Base-by-base conservation (phyloP, 2,113 vertebrate species). In the Cyprinodon brontotheroides region DNA sequence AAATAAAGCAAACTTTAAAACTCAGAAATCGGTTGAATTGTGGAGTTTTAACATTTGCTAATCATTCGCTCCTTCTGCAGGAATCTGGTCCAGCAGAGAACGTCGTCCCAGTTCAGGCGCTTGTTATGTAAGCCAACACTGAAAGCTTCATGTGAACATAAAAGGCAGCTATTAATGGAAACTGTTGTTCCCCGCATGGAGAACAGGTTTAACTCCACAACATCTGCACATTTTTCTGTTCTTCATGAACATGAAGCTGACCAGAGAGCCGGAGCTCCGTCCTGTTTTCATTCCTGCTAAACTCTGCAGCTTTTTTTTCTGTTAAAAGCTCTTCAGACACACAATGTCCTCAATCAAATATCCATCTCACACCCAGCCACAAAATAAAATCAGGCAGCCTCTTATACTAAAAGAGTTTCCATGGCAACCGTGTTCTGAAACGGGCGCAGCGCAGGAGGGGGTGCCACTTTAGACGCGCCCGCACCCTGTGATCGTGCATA, bases 401-500 rank as follows among this genome's bases (percentile, higher is more conserved):
- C 64, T n/a, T 83, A 80, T 68, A 75, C 71, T 84, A 37, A 75
- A 68, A 48, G 67, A 5, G 69, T 89, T 60, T 83, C 87, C 81
- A 85, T 90, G 89, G 85, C 48, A 89, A 90, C 89, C 6, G 2
- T 4, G 65, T 65, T 82, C 68, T 10, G 37, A 75, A 74, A 62
- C 72, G 17, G 0, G 48, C 1, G 0, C 77, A 39, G 50, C 36
- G 36, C 11, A 13, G 4, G 64, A 75, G 77, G 71, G 71, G 41
- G 20, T 22, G 10, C 70, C 39, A 14, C 70, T 77, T 79, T 72
- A 47, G 77, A 79, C 79, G 36, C 20, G 66, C 60, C 63, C 2
- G 3, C 75, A 74, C 74, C 53, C 78, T 86, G 72, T 83, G 79
- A 86, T 89, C 60, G 53, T 2, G 22, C 50, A 70, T 83, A 80